These are phyloP conservation scores for Cepaea hortensis DNA, from an alignment of 2,888 invertebrate genomes.

Conservation along the genomic window DNA sequence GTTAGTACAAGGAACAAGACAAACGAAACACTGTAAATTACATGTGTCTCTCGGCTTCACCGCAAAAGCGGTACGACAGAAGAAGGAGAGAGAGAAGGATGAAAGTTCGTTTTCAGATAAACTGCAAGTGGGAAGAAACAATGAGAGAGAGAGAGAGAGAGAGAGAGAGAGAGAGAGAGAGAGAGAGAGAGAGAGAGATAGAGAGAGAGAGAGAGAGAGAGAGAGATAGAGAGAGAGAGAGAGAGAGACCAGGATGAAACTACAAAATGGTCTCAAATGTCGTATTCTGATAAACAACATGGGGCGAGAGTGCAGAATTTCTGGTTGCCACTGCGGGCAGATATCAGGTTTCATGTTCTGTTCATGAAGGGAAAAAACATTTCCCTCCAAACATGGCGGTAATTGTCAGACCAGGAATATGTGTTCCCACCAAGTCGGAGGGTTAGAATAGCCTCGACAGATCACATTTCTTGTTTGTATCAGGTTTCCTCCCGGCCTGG, in stretches of 20 bases:
- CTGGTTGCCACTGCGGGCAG: neutral
- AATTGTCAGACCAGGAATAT: neutral
- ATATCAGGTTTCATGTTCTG: too few relatives aligned
- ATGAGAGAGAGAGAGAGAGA: neutral
- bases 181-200: too few relatives aligned
- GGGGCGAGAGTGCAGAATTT: neutral
- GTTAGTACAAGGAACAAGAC: too few relatives aligned
- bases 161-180: slow-evolving; percentile 3
- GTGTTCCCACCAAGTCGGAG: neutral
- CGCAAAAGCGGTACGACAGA: neutral
- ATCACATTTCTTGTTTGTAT: neutral
- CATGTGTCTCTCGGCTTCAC: too few relatives aligned
- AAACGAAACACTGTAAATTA: too few relatives aligned
- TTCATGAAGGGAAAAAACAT: too few relatives aligned
- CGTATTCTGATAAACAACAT: neutral
- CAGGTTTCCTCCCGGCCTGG: neutral
- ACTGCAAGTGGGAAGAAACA: neutral
- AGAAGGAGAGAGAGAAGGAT: neutral
- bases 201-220: too few relatives aligned
- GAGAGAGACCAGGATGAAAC: neutral
- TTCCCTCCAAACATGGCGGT: neutral
- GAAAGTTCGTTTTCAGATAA: too few relatives aligned
- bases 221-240: too few relatives aligned
- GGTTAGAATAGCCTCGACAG: neutral
- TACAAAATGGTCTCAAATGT: neutral